Percentiles rank a stretch among this genome's conserved stretches.
Conservation (phyloP, 92 coral and sea anemone species). For the Plumapathes pennacea region DNA sequence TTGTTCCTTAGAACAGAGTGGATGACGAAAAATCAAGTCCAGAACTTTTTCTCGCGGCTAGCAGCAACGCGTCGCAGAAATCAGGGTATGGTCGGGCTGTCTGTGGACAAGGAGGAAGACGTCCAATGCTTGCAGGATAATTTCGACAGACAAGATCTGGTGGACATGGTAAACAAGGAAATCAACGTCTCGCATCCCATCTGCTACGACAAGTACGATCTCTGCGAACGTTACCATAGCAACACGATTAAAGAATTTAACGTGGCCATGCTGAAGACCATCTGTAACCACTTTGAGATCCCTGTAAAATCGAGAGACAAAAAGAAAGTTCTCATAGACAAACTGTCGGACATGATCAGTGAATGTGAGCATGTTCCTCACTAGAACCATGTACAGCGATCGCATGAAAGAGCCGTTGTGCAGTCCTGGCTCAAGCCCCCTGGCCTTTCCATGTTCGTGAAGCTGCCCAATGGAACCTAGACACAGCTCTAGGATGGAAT, state of each 20-base stretch:
- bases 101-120: constrained; percentile 58
- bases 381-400: not conserved
- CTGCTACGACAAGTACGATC: constrained; percentile 56
- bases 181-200: constrained; percentile 62
- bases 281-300: constrained; percentile 68
- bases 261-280: constrained; percentile 49
- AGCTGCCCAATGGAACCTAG: too few relatives aligned
- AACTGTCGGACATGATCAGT: constrained; percentile 42
- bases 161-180: constrained; percentile 32
- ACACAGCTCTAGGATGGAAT: too few relatives aligned
- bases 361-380: constrained; percentile 42
- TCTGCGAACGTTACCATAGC: constrained; percentile 57
- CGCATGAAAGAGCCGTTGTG: too few relatives aligned
- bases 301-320: constrained; percentile 46
- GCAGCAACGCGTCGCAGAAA: constrained; percentile 65
- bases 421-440: too few relatives aligned
- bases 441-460: too few relatives aligned
- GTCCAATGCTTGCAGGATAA: constrained; percentile 51
- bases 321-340: constrained; percentile 47
- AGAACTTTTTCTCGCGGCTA: constrained; percentile 66
- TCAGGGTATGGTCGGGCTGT: constrained; percentile 37
- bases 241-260: constrained; percentile 48
- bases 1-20: constrained; percentile 62
- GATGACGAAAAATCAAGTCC: constrained; percentile 59
- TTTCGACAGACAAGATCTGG: constrained; percentile 44